These are phyloP conservation scores for Brachypterus glaber DNA, from an alignment of 2,888 invertebrate genomes.

Conservation along the genomic window DNA sequence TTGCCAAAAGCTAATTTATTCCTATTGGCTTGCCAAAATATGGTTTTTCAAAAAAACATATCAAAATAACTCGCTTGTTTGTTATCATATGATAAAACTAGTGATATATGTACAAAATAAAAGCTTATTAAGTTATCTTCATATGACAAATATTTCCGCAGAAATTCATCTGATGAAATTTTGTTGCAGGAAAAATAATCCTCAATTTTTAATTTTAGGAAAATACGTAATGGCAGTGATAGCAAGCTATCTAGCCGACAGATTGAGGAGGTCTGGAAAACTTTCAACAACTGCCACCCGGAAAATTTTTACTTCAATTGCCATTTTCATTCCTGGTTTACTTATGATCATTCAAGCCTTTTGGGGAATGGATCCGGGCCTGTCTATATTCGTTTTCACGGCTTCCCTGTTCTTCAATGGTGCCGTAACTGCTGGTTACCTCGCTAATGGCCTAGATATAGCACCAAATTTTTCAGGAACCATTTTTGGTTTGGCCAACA, in stretches of 20 bases:
- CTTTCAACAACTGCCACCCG: constrained; percentile 66
- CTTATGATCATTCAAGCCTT: constrained; percentile 68
- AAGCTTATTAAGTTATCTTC: too few relatives aligned
- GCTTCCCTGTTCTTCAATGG: constrained; percentile 74
- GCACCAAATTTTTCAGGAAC: constrained; percentile 85
- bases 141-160: too few relatives aligned
- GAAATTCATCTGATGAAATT: too few relatives aligned
- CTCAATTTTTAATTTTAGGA: too few relatives aligned
- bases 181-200: too few relatives aligned
- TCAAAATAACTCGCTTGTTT: too few relatives aligned
- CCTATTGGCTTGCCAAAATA: too few relatives aligned
- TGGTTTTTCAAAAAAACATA: too few relatives aligned
- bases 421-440: constrained; percentile 75
- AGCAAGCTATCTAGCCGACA: constrained; percentile 66
- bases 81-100: too few relatives aligned
- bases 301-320: constrained; percentile 58
- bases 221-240: constrained; percentile 72
- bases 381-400: constrained; percentile 71
- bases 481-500: constrained; percentile 83
- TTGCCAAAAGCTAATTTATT: too few relatives aligned
- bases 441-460: constrained; percentile 78
- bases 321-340: constrained; percentile 54
- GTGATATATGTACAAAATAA: too few relatives aligned
- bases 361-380: constrained; percentile 57
- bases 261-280: constrained; percentile 54